Evolutionary conservation across 2,113 vertebrate genomes (phyloP), one percentile per base, ranked within the genome.

Genomic region (Microtus richardsoni): DNA sequence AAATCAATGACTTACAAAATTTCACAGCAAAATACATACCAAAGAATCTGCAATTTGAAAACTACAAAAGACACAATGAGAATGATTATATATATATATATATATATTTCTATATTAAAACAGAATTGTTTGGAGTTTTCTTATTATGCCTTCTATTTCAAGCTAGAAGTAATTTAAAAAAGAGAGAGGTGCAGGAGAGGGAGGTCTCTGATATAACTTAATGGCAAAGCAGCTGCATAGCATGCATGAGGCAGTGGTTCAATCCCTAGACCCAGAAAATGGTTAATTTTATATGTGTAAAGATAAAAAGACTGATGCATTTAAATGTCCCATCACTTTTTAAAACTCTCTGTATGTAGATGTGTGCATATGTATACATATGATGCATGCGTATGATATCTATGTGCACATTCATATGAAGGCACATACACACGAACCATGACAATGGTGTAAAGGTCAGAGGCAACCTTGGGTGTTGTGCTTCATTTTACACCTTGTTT

Each of bases 11-110:
- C 16, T 89, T 21, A 68, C 13, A 30, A 95, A 93, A 90, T 60
- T 91, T 90, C 58, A 83, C 3, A 95, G 70, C 39, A 90, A 60
- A 88, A 87, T 79, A 30, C n/a, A 93, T 62, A 97, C n/a, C 33
- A 85, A 88, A 44, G 68, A 66, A 14, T 70, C 9, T 58, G 78
- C 49, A 88, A 11, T 94, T 70, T 5, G 39, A 87, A 68, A 84
- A 91, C 14, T 79, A 68, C 82, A 94, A 88, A 52, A 49, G 33
- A 90, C 19, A 80, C 9, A 44, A 44, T 68, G 13, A 88, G 89
- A 91, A 83, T 78, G 79, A 78, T 47, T 28, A 14, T 7, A 71
- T 52, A 12, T 49, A 10, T 49, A 10, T 49, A 5, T 47, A 47
- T 49, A 10, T 77, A 11, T 70, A n/a, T 70, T 58, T 86, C 28